Evolutionary conservation across 2,888 invertebrate genomes (phyloP).

Genomic region (Pemphredon lugubris): DNA sequence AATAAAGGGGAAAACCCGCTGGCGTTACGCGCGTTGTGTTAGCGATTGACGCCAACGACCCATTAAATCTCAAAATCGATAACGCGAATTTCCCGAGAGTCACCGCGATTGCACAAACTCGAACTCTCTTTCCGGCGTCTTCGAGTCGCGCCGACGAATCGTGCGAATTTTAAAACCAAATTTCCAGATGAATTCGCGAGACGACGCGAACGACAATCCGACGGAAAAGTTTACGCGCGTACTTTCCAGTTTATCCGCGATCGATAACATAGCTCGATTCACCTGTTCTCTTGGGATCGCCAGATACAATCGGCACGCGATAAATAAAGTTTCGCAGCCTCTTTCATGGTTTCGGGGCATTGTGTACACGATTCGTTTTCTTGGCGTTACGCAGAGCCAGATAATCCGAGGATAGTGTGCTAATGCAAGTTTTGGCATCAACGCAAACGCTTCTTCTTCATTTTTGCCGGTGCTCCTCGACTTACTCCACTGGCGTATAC

Average conservation of each 20-base stretch:
- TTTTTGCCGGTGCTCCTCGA: conserved; percentile 69
- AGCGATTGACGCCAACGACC: conserved; percentile 35
- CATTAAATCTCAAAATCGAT: conserved; percentile 38
- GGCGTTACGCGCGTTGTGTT: conserved; percentile 5
- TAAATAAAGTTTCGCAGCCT: conserved; percentile 39
- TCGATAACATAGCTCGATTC: too few species aligned
- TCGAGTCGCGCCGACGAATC: conserved; percentile 36
- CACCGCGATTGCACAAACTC: conserved; percentile 16
- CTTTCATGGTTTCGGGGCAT: conserved; percentile 31
- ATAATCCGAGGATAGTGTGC: conserved; percentile 75
- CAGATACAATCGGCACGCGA: conserved; percentile 5
- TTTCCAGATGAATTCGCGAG: too few species aligned
- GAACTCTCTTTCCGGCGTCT: conserved; percentile 27
- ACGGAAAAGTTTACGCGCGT: too few species aligned
- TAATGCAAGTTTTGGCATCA: conserved; percentile 79
- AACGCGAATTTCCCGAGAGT: conserved; percentile 19
- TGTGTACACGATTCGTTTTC: conserved; percentile 40
- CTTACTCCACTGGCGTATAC: conserved; percentile 63
- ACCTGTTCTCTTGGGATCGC: too few species aligned
- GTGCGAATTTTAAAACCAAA: too few species aligned
- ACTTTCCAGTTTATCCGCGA: too few species aligned
- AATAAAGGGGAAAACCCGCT: not conserved
- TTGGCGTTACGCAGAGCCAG: conserved; percentile 55
- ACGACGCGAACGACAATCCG: too few species aligned
- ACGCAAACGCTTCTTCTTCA: conserved; percentile 75